Evolutionary conservation across 1,140 invertebrate species (phyloP).

Genomic region (Carposina sasakii): DNA sequence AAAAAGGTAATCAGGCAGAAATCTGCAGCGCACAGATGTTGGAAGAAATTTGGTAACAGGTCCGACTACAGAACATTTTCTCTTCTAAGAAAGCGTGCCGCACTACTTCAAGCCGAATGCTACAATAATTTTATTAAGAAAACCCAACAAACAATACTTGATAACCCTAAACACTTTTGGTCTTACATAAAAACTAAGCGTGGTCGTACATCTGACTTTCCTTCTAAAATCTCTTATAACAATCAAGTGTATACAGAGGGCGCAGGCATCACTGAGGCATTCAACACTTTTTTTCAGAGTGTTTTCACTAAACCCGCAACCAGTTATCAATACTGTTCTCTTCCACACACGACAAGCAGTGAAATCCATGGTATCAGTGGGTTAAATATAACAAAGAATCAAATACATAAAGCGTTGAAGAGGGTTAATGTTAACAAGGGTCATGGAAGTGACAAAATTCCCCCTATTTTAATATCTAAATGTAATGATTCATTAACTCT

Average conservation of each 20-base stretch:
- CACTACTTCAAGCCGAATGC: background rate
- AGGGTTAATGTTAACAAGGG: too few species aligned
- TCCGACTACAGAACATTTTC: background rate
- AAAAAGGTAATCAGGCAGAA: too few species aligned
- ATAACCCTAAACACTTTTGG: slow-evolving; percentile 6
- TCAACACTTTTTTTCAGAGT: background rate
- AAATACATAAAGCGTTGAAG: too few species aligned
- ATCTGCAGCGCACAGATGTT: too few species aligned
- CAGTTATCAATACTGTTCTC: too few species aligned
- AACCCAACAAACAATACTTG: background rate
- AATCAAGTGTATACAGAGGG: background rate
- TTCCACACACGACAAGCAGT: too few species aligned
- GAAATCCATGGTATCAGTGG: too few species aligned
- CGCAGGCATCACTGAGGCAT: background rate
- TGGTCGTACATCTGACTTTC: background rate
- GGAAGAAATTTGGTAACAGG: background rate
- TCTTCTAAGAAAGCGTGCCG: background rate
- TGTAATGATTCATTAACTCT: background rate
- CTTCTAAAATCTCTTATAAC: background rate
- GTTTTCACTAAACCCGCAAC: background rate
- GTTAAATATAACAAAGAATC: too few species aligned
- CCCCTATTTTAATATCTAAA: background rate
- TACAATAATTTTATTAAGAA: background rate
- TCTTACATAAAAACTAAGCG: slow-evolving; percentile 1
- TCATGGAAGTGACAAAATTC: background rate